Percentiles rank a stretch among this genome's conserved stretches.
Conservation (phyloP, 2,797 vertebrate genomes). For the Typhlichthys eigenmanni region DNA sequence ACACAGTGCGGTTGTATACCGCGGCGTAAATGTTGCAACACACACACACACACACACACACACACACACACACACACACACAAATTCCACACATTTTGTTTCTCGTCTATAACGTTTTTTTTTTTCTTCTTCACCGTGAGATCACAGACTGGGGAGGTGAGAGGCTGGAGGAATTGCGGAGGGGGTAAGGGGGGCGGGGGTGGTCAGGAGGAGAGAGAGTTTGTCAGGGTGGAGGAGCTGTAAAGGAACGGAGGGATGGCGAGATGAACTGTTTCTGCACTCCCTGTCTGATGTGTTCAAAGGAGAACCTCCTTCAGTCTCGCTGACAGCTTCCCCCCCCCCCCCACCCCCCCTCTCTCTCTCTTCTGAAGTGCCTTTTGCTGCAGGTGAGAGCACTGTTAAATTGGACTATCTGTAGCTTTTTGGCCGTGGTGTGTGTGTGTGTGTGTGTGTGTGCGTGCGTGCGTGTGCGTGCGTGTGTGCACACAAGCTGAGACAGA, state of each 20-base stretch:
- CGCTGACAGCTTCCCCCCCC: slow-evolving; percentile 23
- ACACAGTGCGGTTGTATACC: slow-evolving; percentile 24
- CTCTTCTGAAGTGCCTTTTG: slow-evolving; percentile 56
- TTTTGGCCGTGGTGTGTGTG: slow-evolving; percentile 15
- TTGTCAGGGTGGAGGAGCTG: slow-evolving; percentile 18
- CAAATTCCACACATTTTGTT: slow-evolving; percentile 9
- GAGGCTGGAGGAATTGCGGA: slow-evolving; percentile 23
- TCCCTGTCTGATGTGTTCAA: slow-evolving; percentile 57
- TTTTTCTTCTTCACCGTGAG: slow-evolving; percentile 47
- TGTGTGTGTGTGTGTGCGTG: not conserved
- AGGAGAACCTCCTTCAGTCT: slow-evolving; percentile 47
- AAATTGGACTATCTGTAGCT: slow-evolving; percentile 36
- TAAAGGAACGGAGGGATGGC: slow-evolving; percentile 36
- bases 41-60: too few species aligned
- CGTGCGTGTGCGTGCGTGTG: not conserved
- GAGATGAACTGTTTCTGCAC: slow-evolving; percentile 30
- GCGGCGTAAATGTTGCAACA: slow-evolving; percentile 32
- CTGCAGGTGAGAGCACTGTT: slow-evolving; percentile 52
- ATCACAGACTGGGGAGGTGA: slow-evolving; percentile 58
- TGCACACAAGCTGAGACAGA: not conserved
- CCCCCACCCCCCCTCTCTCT: not conserved
- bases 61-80: not conserved
- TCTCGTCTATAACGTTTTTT: slow-evolving; percentile 47
- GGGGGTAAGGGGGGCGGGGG: slow-evolving; percentile 10
- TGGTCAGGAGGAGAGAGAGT: slow-evolving; percentile 16